Evolutionary conservation across 1,140 invertebrate species (phyloP).

Genomic region (Heliconius himera): DNA sequence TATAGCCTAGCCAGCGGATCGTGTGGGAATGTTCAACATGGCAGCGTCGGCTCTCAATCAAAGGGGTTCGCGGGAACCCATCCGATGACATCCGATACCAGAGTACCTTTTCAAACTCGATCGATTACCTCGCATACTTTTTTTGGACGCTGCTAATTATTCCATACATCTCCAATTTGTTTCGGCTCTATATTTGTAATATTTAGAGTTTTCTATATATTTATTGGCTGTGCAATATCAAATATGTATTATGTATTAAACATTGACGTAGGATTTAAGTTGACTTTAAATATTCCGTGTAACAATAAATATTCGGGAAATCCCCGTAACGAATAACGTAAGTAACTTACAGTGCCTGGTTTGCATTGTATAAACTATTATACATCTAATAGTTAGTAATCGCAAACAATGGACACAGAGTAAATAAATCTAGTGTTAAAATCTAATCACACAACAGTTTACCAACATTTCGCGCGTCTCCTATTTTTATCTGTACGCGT

Average conservation of each 20-base stretch:
- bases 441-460: conserved; percentile 36
- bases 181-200: conserved; percentile 30
- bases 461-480: conserved; percentile 42
- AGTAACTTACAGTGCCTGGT: conserved; percentile 45
- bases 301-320: conserved; percentile 57
- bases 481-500: conserved; percentile 52
- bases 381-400: conserved; percentile 45
- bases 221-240: neutral
- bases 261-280: conserved; percentile 26
- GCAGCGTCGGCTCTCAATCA: conserved; percentile 64
- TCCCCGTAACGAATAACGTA: conserved; percentile 58
- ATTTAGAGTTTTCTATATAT: conserved; percentile 24
- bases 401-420: conserved; percentile 54
- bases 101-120: conserved; percentile 51
- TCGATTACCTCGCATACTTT: conserved; percentile 49
- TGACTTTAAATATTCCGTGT: conserved; percentile 40
- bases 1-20: conserved; percentile 58
- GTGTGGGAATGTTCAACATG: conserved; percentile 77
- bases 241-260: neutral
- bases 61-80: conserved; percentile 69
- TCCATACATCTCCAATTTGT: conserved; percentile 38
- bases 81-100: conserved; percentile 62
- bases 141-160: conserved; percentile 51
- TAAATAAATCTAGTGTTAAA: conserved; percentile 51
- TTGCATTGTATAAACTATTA: conserved; percentile 63